Evolutionary conservation across 2,113 vertebrate genomes (phyloP).

Genomic region (Lasiurus cinereus): DNA sequence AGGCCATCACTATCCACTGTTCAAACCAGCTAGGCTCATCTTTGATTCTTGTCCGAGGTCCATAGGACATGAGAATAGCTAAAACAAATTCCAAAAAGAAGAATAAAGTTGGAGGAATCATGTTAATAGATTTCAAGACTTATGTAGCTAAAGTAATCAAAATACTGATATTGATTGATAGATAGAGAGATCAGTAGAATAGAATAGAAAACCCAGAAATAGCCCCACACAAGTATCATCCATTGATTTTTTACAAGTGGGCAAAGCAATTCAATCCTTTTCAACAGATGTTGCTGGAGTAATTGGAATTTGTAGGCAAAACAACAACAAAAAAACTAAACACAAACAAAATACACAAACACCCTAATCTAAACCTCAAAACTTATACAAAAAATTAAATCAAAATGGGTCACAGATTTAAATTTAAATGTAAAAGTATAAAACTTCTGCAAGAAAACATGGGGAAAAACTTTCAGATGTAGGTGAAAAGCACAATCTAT

Average conservation of each 20-base stretch:
- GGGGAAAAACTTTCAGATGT: background rate
- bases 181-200: background rate
- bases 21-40: no score
- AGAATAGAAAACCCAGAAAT: background rate
- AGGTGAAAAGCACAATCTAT: background rate
- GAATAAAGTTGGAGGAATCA: background rate
- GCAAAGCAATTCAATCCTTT: background rate
- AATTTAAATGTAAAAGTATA: background rate
- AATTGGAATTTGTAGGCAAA: background rate
- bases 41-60: no score
- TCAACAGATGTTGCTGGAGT: background rate
- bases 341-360: background rate
- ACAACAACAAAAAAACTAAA: background rate
- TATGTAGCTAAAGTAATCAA: background rate
- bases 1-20: no score
- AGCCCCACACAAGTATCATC: background rate
- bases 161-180: background rate
- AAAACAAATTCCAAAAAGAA: background rate
- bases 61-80: background rate
- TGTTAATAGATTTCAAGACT: background rate
- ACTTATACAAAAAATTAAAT: background rate
- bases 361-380: background rate
- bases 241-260: background rate
- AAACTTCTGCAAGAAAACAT: slow-evolving; percentile 13
- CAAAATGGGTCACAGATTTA: background rate